A percentile compares a stretch with the other conserved stretches of the same genome.
These are phyloP conservation scores for Drosophila eugracilis DNA, from an alignment of 1,140 invertebrate species.

Conservation along the genomic window DNA sequence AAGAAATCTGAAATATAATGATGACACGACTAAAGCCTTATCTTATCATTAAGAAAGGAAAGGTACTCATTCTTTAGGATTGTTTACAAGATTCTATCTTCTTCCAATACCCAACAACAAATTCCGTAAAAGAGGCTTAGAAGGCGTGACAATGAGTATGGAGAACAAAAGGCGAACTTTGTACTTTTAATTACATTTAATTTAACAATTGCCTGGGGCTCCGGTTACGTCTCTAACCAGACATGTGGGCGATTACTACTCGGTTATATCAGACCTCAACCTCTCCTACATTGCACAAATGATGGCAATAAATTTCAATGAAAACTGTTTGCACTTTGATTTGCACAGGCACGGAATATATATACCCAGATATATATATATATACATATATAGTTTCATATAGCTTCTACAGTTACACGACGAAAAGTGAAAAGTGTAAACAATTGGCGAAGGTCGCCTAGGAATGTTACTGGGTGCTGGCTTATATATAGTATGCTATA, in stretches of 20 bases:
- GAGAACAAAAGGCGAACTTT: constrained; percentile 50
- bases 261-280: constrained; percentile 13
- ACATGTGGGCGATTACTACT: constrained; percentile 7
- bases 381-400: too few relatives aligned
- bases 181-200: constrained; percentile 75
- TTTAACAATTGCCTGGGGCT: constrained; percentile 41
- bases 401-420: neutral
- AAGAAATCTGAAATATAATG: neutral
- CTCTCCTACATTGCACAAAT: constrained; percentile 30
- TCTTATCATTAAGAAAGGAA: constrained; percentile 18
- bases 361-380: neutral
- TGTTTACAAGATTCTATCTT: neutral
- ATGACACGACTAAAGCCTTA: constrained; percentile 16
- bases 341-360: constrained; percentile 17
- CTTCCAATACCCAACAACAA: too few relatives aligned
- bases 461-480: too few relatives aligned
- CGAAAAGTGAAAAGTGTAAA: constrained; percentile 60
- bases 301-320: constrained; percentile 72
- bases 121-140: neutral
- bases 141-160: constrained; percentile 1
- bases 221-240: constrained; percentile 21
- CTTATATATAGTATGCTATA: neutral
- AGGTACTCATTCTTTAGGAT: neutral
- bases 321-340: constrained; percentile 71
- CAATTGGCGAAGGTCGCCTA: constrained; percentile 29